phyloP scores from a whole-genome alignment of 2,113 vertebrate genomes.

The Neodontobutis hainanensis region DNA sequence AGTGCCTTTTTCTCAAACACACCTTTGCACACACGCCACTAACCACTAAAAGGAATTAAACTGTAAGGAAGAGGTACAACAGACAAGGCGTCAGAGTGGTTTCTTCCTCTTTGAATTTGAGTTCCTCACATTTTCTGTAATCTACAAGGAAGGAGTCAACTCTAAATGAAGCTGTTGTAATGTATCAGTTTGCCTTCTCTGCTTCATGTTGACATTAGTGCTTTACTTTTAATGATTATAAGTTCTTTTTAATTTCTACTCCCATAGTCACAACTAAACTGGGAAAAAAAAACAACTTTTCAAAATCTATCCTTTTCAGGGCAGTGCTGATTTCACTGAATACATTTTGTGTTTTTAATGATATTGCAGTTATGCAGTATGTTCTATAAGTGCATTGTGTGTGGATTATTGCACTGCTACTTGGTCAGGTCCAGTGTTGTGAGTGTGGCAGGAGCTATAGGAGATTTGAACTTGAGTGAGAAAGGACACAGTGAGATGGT shows the following conservation, averaged over 20 bases:
- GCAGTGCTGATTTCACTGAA: too few relatives aligned
- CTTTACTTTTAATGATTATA: not conserved
- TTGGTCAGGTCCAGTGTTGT: too few relatives aligned
- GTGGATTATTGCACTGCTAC: too few relatives aligned
- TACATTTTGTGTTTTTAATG: not conserved
- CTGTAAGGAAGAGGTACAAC: conserved; percentile 42
- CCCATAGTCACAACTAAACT: too few relatives aligned
- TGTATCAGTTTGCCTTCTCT: not conserved
- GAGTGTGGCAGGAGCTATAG: conserved; percentile 23
- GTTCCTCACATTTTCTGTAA: conserved; percentile 27
- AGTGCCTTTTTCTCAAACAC: conserved; percentile 39
- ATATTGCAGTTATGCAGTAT: not conserved
- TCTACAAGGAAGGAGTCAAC: too few relatives aligned
- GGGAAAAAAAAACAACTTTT: too few relatives aligned
- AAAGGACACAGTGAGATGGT: conserved; percentile 45
- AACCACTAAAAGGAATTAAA: conserved; percentile 46
- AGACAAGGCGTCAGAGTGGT: not conserved
- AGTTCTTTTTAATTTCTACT: too few relatives aligned
- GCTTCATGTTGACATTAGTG: not conserved
- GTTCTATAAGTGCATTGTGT: not conserved
- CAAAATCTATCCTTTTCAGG: too few relatives aligned
- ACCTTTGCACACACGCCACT: conserved; percentile 9
- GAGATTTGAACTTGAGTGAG: conserved; percentile 50
- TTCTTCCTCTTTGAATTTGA: conserved; percentile 58
- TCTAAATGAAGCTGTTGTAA: too few relatives aligned